These are phyloP conservation scores for Scomber japonicus DNA, from an alignment of 2,113 vertebrate genomes.

Conservation along the genomic window DNA sequence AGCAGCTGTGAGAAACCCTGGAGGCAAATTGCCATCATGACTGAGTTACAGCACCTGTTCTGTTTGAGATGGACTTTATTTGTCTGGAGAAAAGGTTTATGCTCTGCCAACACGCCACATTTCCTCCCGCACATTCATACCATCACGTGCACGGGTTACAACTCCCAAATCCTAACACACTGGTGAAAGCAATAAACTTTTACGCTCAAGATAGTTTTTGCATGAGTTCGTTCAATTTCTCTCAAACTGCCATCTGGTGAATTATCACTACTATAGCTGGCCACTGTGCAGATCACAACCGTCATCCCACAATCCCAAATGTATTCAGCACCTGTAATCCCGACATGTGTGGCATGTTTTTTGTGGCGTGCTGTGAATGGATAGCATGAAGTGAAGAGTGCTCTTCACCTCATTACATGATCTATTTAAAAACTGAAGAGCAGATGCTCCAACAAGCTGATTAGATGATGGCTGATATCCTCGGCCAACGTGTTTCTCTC, in stretches of 20 bases:
- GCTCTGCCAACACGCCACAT: conserved; percentile 21
- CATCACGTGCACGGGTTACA: not conserved
- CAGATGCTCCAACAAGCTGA: conserved; percentile 69
- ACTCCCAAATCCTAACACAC: conserved; percentile 25
- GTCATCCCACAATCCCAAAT: conserved; percentile 55
- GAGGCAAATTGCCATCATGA: conserved; percentile 50
- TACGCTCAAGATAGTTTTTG: conserved; percentile 14
- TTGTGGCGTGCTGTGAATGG: conserved; percentile 54
- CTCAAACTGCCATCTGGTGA: conserved; percentile 65
- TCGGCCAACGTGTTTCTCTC: conserved; percentile 44
- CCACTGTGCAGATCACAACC: conserved; percentile 54
- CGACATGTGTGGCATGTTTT: conserved; percentile 40
- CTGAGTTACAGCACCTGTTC: conserved; percentile 67
- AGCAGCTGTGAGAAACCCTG: conserved; percentile 62
- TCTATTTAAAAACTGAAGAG: conserved; percentile 70
- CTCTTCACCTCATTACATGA: conserved; percentile 66
- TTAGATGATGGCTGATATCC: conserved; percentile 71
- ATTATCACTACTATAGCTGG: conserved; percentile 15
- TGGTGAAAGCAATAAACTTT: conserved; percentile 15
- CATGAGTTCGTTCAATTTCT: conserved; percentile 35
- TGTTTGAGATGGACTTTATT: conserved; percentile 33
- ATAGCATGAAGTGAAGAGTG: conserved; percentile 41
- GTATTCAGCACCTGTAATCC: conserved; percentile 64
- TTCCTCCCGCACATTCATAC: conserved; percentile 28
- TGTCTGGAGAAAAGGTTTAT: conserved; percentile 48